A percentile compares a stretch with the other conserved stretches of the same genome.
Conservation (phyloP, 1,140 invertebrate genomes). For the Rhyzopertha dominica region DNA sequence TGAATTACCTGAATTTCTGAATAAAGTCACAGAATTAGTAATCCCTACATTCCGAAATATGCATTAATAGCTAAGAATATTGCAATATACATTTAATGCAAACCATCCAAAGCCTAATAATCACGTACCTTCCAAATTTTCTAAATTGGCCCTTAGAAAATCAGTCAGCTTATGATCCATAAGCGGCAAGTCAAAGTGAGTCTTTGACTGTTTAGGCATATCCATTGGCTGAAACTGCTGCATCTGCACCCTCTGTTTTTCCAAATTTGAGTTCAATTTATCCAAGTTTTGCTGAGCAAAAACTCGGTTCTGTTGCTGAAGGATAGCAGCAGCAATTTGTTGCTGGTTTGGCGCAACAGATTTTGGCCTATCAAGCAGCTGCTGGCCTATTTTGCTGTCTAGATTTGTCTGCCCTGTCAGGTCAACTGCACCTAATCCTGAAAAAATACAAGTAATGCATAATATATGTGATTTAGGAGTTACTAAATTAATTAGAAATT, state of each 20-base stretch:
- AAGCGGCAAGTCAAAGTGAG: conserved; percentile 46
- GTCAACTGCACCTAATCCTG: conserved; percentile 37
- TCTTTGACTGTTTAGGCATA: conserved; percentile 38
- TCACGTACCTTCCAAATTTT: conserved; percentile 60
- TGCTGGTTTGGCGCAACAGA: conserved; percentile 43
- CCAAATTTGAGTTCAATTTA: conserved; percentile 51
- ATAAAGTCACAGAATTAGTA: too few relatives aligned
- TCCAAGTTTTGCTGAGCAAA: conserved; percentile 54
- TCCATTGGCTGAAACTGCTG: conserved; percentile 38
- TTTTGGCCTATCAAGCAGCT: conserved; percentile 41
- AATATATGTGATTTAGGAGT: too few relatives aligned
- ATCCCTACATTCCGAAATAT: too few relatives aligned
- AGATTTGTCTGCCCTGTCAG: conserved; percentile 37
- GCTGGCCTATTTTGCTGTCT: conserved; percentile 32
- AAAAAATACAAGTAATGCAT: too few relatives aligned
- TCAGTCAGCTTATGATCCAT: conserved; percentile 56
- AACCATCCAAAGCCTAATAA: conserved; percentile 39
- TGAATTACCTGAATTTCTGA: too few relatives aligned
- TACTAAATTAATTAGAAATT: too few relatives aligned
- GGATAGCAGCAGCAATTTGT: conserved; percentile 51
- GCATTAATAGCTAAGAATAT: too few relatives aligned
- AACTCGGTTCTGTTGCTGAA: conserved; percentile 54
- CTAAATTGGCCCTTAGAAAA: conserved; percentile 60
- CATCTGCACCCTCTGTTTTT: conserved; percentile 52
- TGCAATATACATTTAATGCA: conserved; percentile 5